Evolutionary conservation across 1,140 invertebrate species (phyloP), one percentile per base, ranked within the genome.

Genomic region (Drosophila lacteicornis): DNA sequence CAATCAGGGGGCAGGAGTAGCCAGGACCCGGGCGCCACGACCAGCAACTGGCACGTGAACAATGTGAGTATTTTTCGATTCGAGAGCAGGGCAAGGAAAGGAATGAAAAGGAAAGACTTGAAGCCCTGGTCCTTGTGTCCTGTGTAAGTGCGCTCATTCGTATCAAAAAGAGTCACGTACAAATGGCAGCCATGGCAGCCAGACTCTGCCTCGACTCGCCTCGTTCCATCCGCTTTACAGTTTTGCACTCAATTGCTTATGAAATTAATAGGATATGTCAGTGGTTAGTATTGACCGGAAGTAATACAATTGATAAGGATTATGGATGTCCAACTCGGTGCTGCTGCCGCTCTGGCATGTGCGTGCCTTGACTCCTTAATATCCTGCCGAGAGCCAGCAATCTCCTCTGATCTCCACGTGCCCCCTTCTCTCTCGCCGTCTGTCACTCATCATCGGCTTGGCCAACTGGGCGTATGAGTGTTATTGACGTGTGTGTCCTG

Each of bases 301-400:
- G 82, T 90, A 91, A 91, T 91, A 90, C 82, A 91, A 88, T 91
- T 88, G 88, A 91, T 91, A 91, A 91, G 90, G 84, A 91, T 91
- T 91, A 84, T 84, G 73, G 82, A 85, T 82, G 68, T 84, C 78
- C 78, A 59, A 47, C 53, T 75, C 58, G 62, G 57, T 68, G 67
- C 50, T 45, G 67, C 33, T 70, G 47, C 61, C 65, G 47, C 38
- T 53, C 38, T 27, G 70, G 53, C 53, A 51, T 69, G 56, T 51
- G 56, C 60, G 47, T 62, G 62, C 59, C 43, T 55, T 15, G 68
- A 51, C 51, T 74, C 46, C 70, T 50, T 73, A 73, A 74, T 74
- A 73, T 70, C 63, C 67, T 51, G 55, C 45, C 45, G n/a, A 56
- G 53, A 40, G 36, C 33, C 53, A 1, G 36, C 36, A 56, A 36